Evolutionary conservation across 1,140 invertebrate species (phyloP).

Genomic region (Bombus consobrinus): DNA sequence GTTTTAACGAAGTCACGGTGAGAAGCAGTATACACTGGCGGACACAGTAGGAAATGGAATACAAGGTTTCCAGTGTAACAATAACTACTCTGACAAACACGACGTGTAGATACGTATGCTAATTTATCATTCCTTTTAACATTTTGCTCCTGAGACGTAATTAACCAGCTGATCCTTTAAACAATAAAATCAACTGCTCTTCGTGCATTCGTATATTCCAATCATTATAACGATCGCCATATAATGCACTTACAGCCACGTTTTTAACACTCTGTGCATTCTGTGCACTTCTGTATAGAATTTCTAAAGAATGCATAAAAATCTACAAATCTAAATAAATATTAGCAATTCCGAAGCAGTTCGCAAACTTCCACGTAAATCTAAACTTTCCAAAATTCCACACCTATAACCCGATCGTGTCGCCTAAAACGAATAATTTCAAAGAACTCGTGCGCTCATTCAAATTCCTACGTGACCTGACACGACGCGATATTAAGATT

Average conservation of each 20-base stretch:
- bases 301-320: background rate
- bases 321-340: background rate
- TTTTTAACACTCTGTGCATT: background rate
- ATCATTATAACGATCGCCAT: no score
- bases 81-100: background rate
- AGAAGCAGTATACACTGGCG: background rate
- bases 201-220: no score
- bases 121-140: background rate
- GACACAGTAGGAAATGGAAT: constrained; percentile 9
- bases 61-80: constrained; percentile 5
- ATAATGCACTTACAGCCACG: no score
- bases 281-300: no score
- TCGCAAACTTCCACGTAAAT: background rate
- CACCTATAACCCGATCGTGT: no score
- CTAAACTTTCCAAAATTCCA: background rate
- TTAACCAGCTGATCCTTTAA: background rate
- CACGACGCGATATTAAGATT: constrained; percentile 59
- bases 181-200: no score
- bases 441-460: background rate
- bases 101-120: background rate
- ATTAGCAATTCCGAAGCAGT: background rate
- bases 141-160: background rate
- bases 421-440: background rate
- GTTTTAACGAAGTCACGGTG: constrained; percentile 17
- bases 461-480: constrained; percentile 39